A percentile compares a stretch with the other conserved stretches of the same genome.
phyloP scores from a whole-genome alignment of 2,113 vertebrate genomes.

The Melanostigma gelatinosum region DNA sequence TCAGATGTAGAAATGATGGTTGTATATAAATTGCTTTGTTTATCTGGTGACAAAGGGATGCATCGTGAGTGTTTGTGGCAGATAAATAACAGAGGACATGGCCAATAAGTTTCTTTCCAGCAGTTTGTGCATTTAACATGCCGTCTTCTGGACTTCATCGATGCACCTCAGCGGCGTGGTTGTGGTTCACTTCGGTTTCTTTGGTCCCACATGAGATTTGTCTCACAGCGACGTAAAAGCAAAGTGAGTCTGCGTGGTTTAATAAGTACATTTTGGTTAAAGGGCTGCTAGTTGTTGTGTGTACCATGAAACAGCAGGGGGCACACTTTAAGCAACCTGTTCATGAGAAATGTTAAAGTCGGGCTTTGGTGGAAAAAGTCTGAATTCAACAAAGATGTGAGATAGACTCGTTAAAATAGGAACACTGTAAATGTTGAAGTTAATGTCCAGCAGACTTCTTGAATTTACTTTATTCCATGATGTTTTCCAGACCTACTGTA shows the following conservation, averaged over 20 bases:
- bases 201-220: neutral
- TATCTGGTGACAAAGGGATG: neutral
- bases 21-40: no score
- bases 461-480: no score
- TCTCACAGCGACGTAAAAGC: neutral
- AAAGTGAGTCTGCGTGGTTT: neutral
- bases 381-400: neutral
- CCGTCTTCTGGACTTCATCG: neutral
- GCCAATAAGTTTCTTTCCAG: neutral
- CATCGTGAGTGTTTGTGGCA: neutral
- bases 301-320: neutral
- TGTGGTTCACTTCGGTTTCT: neutral
- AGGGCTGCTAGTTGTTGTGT: neutral
- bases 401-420: neutral
- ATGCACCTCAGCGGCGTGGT: neutral
- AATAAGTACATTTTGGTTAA: neutral
- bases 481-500: neutral
- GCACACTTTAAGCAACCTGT: neutral
- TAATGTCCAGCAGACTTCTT: neutral
- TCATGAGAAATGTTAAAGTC: neutral
- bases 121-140: neutral
- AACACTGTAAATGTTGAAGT: neutral
- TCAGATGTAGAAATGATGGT: neutral
- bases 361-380: neutral
- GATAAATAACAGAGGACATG: neutral